Base-by-base conservation (phyloP, 2,888 invertebrate species). In the Apamea monoglypha region DNA sequence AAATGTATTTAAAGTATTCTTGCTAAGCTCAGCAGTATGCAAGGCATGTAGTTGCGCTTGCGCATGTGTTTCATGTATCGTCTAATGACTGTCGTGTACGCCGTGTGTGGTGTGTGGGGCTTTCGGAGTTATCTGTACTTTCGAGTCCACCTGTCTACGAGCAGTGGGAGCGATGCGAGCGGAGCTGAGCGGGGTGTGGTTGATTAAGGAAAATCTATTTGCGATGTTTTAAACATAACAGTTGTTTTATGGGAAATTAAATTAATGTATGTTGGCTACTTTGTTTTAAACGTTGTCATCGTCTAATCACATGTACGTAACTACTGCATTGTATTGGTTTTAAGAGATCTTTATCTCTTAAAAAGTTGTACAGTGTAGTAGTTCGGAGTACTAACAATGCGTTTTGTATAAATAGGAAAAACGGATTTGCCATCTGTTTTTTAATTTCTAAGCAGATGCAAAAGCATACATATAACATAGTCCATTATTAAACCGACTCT, bases 51-150 rank as follows among this genome's bases (percentile, higher is more conserved):
- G n/a, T 21, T 61, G 73, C 61, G 59, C 40, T 29, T n/a, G 76
- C 76, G 81, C 74, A 74, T 61, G 40, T 40, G 40, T 73, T 70
- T 76, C 75, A 47, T 81, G 86, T 83, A 74, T 59, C 67, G 67
- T 70, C 72, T 83, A 85, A 88, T 80, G 81, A 74, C 67, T 63
- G 81, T 81, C 81, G 64, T 85, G 88, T 83, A 67, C 78, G 29
- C 29, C 53, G 68, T 71, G 61, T 75, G 74, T 64, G 76, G 69
- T 50, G 66, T 29, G 56, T 4, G 29, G 61, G 32, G 63, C n/a
- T 82, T 79, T 56, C 36, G 53, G 56, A 53, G 44, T 64, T 36
- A 14, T 18, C 32, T 56, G n/a, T 29, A 36, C 44, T 71, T 40
- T 29, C 75, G 29, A 76, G 78, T 74, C 71, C 79, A 76, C 61